Conservation (phyloP, 2,888 invertebrate genomes). For the Epiblema foenella region DNA sequence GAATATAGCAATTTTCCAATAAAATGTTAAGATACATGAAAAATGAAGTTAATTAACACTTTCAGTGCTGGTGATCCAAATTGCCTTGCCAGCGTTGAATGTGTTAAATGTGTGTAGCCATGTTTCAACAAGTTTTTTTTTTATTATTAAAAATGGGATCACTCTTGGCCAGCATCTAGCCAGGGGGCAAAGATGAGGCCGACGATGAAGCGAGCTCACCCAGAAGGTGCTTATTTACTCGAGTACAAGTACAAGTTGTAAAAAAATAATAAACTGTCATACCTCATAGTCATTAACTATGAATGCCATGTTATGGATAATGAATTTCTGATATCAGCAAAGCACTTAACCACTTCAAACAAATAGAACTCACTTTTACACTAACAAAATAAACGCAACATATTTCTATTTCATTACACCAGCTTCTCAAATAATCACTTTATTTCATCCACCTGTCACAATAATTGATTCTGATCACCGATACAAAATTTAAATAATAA, state of each 20-base stretch:
- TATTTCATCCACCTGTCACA: conserved; percentile 1
- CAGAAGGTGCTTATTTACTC: too few species aligned
- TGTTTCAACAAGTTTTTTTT: too few species aligned
- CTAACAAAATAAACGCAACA: conserved; percentile 16
- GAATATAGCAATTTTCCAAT: neutral
- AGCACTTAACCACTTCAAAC: conserved; percentile 39
- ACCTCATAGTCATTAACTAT: conserved; percentile 13
- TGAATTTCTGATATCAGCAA: conserved; percentile 31
- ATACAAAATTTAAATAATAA: conserved; percentile 9
- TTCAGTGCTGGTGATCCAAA: too few species aligned
- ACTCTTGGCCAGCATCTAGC: too few species aligned
- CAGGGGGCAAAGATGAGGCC: too few species aligned
- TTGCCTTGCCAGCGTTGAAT: too few species aligned
- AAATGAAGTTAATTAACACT: neutral
- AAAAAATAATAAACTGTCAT: conserved; percentile 5
- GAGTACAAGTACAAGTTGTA: too few species aligned
- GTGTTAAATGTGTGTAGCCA: too few species aligned
- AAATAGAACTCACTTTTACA: conserved; percentile 26
- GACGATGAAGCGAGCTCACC: too few species aligned
- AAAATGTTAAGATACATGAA: neutral
- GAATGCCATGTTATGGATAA: conserved; percentile 18
- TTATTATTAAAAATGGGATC: too few species aligned
- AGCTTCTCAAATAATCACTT: conserved; percentile 3
- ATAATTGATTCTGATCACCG: conserved; percentile 10
- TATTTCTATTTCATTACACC: conserved; percentile 6